Conservation (phyloP, 2,113 vertebrate species). For the Emberiza fucata region DNA sequence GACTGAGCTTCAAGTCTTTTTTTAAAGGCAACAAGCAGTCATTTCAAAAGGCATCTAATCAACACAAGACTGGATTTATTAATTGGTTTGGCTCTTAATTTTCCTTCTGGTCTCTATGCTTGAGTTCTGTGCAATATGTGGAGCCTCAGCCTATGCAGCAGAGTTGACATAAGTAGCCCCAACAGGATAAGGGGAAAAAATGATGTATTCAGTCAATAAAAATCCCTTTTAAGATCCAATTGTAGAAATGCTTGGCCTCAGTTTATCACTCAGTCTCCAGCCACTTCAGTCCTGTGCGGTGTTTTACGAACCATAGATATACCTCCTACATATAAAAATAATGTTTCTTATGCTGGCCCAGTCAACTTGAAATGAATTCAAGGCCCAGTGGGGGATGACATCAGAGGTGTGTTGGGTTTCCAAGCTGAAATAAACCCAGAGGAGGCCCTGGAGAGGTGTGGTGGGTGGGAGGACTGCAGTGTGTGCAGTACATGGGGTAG, state of each 20-base stretch:
- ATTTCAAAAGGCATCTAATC: conserved; percentile 25
- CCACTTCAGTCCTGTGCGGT: not conserved
- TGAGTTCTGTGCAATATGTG: not conserved
- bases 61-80: not conserved
- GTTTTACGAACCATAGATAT: conserved; percentile 9
- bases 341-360: not conserved
- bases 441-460: not conserved
- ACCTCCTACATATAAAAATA: not conserved
- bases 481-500: not conserved
- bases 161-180: conserved; percentile 17
- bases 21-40: not conserved
- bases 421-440: conserved; percentile 27
- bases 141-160: not conserved
- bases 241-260: conserved; percentile 4
- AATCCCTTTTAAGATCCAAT: not conserved
- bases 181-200: conserved; percentile 23
- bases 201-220: conserved; percentile 31
- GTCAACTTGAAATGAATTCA: conserved; percentile 24
- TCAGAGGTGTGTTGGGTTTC: conserved; percentile 39
- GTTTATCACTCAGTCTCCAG: conserved; percentile 37
- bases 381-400: not conserved
- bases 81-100: conserved; percentile 8
- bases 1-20: not conserved
- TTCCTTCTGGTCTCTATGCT: not conserved
- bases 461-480: conserved; percentile 27